Evolutionary conservation across 2,888 invertebrate species (phyloP).

Genomic region (Torymus texanus): DNA sequence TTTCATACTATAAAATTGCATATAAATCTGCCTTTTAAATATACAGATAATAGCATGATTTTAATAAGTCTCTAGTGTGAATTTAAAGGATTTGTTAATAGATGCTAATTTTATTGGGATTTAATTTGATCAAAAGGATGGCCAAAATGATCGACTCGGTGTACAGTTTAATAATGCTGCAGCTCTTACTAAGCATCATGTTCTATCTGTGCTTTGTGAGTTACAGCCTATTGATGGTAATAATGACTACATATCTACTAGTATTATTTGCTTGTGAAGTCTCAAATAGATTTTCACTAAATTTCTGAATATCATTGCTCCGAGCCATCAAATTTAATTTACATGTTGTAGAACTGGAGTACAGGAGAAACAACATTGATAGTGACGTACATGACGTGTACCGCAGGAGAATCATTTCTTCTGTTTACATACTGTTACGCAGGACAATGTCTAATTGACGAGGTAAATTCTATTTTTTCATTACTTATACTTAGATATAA

Average conservation of each 20-base stretch:
- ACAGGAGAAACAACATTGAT: neutral
- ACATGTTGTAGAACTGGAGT: neutral
- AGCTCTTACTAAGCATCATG: conserved; percentile 18
- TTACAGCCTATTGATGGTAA: conserved; percentile 25
- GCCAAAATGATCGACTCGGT: conserved; percentile 16
- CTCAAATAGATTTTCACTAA: too few species aligned
- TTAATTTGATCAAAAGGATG: neutral
- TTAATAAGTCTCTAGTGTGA: too few species aligned
- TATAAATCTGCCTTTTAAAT: too few species aligned
- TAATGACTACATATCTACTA: neutral
- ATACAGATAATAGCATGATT: too few species aligned
- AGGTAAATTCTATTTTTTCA: neutral
- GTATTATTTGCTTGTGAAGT: neutral
- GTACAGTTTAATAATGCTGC: conserved; percentile 23
- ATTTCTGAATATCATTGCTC: too few species aligned
- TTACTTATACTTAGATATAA: too few species aligned
- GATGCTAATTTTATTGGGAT: too few species aligned
- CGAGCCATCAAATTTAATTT: too few species aligned
- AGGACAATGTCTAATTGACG: conserved; percentile 10
- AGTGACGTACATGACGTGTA: neutral
- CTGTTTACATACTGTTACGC: conserved; percentile 27
- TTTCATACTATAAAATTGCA: too few species aligned
- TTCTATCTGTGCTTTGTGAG: conserved; percentile 28
- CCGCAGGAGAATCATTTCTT: neutral
- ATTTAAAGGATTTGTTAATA: too few species aligned